These are phyloP conservation scores for Arnoldichthys spilopterus DNA, from an alignment of 2,797 vertebrate genomes.

Conservation along the genomic window DNA sequence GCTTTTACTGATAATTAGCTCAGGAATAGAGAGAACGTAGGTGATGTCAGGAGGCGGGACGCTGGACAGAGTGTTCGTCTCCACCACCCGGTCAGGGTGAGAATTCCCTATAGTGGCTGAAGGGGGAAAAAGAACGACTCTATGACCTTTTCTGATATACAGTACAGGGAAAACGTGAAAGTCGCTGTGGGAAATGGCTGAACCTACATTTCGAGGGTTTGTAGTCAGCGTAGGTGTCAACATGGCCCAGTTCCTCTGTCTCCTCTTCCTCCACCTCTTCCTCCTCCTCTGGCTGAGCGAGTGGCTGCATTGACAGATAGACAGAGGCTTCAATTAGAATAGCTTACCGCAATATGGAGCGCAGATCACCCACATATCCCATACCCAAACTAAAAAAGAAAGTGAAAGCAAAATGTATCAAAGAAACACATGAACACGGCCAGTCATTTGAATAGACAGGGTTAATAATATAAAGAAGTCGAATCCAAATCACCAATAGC, in stretches of 20 bases:
- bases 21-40: conserved; percentile 86
- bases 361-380: not conserved
- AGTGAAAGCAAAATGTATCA: conserved; percentile 28
- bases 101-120: conserved; percentile 93
- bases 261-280: conserved; percentile 94
- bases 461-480: conserved; percentile 10
- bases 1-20: conserved; percentile 75
- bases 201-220: conserved; percentile 91
- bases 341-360: conserved; percentile 55
- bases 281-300: conserved; percentile 81
- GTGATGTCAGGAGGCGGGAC: conserved; percentile 96
- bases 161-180: not conserved
- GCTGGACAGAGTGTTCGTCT: conserved; percentile 96
- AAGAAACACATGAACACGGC: not conserved
- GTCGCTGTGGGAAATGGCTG: not conserved
- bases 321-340: conserved; percentile 39
- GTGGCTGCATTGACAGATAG: conserved; percentile 68
- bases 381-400: conserved; percentile 63
- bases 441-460: conserved; percentile 9
- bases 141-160: not conserved
- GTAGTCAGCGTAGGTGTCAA: conserved; percentile 96
- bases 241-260: conserved; percentile 91
- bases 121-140: not conserved
- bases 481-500: not conserved
- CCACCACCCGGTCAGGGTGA: conserved; percentile 96